Conservation (phyloP, 2,113 vertebrate species). For the Pavo muticus region DNA sequence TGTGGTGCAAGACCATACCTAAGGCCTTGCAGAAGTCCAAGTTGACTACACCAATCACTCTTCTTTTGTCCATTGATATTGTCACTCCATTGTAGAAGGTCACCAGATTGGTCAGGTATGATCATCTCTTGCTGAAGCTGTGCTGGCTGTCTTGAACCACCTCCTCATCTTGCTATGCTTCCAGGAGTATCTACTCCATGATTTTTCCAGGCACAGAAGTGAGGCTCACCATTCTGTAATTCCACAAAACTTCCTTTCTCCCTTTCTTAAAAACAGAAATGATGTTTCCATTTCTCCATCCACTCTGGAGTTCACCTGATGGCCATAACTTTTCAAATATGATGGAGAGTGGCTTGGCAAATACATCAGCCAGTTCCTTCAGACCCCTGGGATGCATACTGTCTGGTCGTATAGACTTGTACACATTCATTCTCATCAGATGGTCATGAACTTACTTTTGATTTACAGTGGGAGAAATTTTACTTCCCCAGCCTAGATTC, state of each 20-base stretch:
- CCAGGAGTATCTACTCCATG: too few relatives aligned
- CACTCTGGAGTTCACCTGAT: too few relatives aligned
- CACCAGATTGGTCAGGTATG: background rate
- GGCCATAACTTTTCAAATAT: too few relatives aligned
- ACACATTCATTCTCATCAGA: background rate
- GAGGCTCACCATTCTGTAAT: too few relatives aligned
- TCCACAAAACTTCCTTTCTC: too few relatives aligned
- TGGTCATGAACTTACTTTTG: background rate
- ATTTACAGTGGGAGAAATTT: background rate
- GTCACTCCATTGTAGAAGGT: background rate
- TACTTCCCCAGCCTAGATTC: background rate
- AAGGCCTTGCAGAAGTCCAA: background rate
- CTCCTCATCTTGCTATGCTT: background rate
- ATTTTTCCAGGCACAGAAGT: too few relatives aligned
- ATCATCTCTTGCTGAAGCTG: background rate
- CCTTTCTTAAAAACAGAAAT: too few relatives aligned
- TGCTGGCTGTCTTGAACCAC: background rate
- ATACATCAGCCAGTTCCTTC: too few relatives aligned
- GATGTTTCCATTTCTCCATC: too few relatives aligned
- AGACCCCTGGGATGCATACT: background rate
- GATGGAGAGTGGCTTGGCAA: too few relatives aligned
- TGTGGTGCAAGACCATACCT: background rate
- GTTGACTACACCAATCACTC: background rate
- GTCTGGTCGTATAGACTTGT: background rate
- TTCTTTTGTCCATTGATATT: background rate